A percentile compares a stretch with the other conserved stretches of the same genome.
phyloP scores from a whole-genome alignment of 2,113 vertebrate species.

The Pseudopipra pipra region DNA sequence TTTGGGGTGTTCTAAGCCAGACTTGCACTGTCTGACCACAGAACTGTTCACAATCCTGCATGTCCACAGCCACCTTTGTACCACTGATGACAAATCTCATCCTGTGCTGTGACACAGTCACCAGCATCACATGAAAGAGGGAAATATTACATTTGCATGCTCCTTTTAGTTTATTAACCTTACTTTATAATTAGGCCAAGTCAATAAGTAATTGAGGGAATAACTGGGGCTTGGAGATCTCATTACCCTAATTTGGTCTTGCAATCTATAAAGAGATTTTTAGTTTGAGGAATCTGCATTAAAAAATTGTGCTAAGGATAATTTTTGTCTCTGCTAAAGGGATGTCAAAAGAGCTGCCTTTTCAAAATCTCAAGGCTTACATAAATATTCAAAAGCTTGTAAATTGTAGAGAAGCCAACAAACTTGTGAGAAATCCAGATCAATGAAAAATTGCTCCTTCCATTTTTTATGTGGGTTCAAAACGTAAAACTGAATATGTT shows the following conservation, averaged over 20 bases:
- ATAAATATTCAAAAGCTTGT: neutral
- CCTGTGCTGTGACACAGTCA: neutral
- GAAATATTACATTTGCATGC: neutral
- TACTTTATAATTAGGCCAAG: neutral
- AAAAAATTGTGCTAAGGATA: neutral
- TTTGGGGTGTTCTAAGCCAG: neutral
- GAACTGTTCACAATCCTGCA: neutral
- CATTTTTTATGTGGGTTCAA: neutral
- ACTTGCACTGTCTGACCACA: accelerated
- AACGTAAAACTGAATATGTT: neutral
- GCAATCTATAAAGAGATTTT: neutral
- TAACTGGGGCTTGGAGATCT: neutral
- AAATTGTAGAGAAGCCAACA: neutral
- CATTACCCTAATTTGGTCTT: neutral
- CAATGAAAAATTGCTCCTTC: neutral
- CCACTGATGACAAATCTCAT: neutral
- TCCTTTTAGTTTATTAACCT: conserved; percentile 2
- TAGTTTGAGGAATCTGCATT: neutral
- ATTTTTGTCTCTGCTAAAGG: neutral
- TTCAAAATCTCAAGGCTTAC: neutral
- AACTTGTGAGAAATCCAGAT: neutral
- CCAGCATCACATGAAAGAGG: neutral
- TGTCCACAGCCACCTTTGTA: neutral
- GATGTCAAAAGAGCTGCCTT: neutral
- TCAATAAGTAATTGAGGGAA: conserved; percentile 3